These are phyloP conservation scores for sheep (Ovis aries) DNA, from an alignment of 2,113 vertebrate species.

Conservation along the genomic window DNA sequence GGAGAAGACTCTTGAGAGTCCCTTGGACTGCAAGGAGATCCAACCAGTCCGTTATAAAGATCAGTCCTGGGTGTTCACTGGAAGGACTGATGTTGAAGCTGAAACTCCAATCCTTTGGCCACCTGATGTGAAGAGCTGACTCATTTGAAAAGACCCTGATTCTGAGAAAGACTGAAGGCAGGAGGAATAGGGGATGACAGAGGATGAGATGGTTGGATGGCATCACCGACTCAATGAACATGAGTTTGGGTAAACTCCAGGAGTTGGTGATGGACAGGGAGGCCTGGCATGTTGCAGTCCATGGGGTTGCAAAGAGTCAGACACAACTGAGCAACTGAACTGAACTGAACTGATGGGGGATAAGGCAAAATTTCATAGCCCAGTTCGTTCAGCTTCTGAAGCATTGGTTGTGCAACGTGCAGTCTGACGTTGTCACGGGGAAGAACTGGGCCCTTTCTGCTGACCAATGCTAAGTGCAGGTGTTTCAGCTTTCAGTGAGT, in stretches of 20 bases:
- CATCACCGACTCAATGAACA: fast-evolving
- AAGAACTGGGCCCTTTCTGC: not conserved
- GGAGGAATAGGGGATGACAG: not conserved
- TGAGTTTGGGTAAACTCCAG: not conserved
- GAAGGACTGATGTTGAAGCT: not conserved
- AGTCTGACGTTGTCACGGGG: not conserved
- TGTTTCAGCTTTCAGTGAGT: not conserved
- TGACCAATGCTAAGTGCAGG: not conserved
- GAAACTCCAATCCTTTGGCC: no score
- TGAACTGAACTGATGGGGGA: not conserved
- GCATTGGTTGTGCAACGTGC: not conserved
- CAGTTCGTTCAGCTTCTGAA: not conserved
- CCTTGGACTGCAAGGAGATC: not conserved
- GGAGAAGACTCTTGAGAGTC: not conserved
- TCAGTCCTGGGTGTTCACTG: not conserved
- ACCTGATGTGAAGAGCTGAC: not conserved
- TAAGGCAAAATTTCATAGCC: not conserved
- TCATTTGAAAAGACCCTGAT: not conserved
- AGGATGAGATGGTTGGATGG: not conserved
- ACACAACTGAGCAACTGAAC: not conserved
- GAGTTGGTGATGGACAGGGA: not conserved
- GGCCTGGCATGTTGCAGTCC: not conserved
- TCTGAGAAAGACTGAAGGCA: not conserved
- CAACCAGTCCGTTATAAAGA: not conserved
- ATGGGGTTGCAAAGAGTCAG: not conserved